Evolutionary conservation across 2,888 invertebrate species (phyloP).

Genomic region (Cynaeus angustus): DNA sequence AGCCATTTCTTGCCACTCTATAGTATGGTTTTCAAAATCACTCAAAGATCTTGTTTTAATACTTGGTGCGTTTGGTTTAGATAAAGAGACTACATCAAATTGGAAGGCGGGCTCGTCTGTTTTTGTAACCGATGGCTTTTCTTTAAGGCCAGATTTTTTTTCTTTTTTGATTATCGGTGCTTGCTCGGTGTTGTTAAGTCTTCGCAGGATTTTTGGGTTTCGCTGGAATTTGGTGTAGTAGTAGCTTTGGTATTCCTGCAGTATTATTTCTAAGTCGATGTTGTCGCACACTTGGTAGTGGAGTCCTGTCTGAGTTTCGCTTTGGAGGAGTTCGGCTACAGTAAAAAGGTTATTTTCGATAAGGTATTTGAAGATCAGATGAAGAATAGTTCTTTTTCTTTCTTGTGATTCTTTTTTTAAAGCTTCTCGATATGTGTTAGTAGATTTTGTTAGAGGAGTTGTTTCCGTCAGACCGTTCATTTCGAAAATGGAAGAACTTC

Average conservation of each 20-base stretch:
- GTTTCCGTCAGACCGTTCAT: conserved; percentile 11
- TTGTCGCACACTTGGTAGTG: conserved; percentile 91
- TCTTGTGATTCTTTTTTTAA: conserved; percentile 66
- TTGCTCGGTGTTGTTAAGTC: conserved; percentile 59
- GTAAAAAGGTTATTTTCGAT: conserved; percentile 78
- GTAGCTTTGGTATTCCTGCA: conserved; percentile 92
- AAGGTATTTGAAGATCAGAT: conserved; percentile 81
- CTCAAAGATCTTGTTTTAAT: conserved; percentile 51
- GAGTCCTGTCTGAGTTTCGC: conserved; percentile 83
- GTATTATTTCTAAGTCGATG: conserved; percentile 89
- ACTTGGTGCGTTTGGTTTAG: conserved; percentile 16
- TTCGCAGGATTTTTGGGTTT: conserved; percentile 86
- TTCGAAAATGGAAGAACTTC: conserved; percentile 7
- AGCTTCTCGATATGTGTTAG: conserved; percentile 44
- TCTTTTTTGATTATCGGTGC: conserved; percentile 45
- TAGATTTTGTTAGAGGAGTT: background rate
- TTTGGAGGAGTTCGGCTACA: conserved; percentile 78
- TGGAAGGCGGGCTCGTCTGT: conserved; percentile 57
- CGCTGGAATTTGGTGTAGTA: conserved; percentile 90
- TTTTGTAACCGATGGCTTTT: conserved; percentile 48
- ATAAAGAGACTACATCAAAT: conserved; percentile 59
- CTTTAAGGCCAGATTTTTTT: conserved; percentile 49
- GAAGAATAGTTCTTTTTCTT: conserved; percentile 74
- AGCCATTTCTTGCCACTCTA: conserved; percentile 79
- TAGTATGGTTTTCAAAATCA: conserved; percentile 67